Evolutionary conservation across 2,797 vertebrate genomes (phyloP).

Genomic region (Sebastes itinus): DNA sequence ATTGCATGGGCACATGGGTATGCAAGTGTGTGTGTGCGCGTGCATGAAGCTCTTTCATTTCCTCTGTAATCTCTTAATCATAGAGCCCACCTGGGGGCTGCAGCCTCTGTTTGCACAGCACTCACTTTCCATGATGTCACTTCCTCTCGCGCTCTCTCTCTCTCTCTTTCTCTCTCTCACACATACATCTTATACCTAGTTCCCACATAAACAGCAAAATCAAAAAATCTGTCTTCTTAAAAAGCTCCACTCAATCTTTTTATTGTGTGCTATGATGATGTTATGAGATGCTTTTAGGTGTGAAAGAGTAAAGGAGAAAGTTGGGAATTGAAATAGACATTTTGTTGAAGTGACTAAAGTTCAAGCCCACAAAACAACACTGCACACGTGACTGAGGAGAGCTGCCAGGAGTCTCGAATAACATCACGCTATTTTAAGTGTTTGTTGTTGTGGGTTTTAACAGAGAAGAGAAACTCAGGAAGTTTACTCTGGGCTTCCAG

Average conservation of each 20-base stretch:
- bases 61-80: constrained; percentile 79
- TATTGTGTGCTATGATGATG: background rate
- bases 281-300: background rate
- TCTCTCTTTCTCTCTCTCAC: background rate
- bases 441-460: constrained; percentile 49
- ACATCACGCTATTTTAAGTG: constrained; percentile 48
- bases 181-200: background rate
- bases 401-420: constrained; percentile 7
- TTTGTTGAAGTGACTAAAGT: background rate
- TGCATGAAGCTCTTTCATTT: constrained; percentile 70
- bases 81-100: constrained; percentile 66
- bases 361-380: constrained; percentile 3
- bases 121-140: constrained; percentile 78
- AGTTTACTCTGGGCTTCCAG: constrained; percentile 48
- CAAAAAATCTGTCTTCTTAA: background rate
- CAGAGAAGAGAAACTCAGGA: constrained; percentile 51
- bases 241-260: background rate
- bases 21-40: background rate
- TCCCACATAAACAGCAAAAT: background rate
- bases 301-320: background rate
- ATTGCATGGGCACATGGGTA: constrained; percentile 29
- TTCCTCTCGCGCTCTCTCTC: constrained; percentile 22
- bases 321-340: background rate
- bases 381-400: background rate
- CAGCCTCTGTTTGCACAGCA: constrained; percentile 59